Base-by-base conservation (phyloP, 2,888 invertebrate species). In the Eilema depressum region DNA sequence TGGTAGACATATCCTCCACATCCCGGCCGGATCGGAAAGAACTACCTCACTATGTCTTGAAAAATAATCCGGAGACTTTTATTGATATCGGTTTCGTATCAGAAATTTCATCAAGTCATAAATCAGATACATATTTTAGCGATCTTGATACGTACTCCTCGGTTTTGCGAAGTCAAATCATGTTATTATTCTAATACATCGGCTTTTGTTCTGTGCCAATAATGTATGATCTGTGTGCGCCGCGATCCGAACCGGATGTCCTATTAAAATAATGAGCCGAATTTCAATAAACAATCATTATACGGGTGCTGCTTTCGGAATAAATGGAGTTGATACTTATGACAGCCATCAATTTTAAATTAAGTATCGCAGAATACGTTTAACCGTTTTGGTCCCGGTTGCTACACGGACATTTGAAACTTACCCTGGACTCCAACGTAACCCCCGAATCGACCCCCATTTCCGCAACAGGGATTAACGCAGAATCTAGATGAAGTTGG, bases 211-310 rank as follows among this genome's bases (percentile, higher is more conserved):
- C 74, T 77, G 83, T 85, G 85, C 80, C 84, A 86, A 86, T 89
- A 89, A 81, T 78, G 81, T 66, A 77, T 76, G 84, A 85, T 86
- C 83, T 84, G 79, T 77, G 80, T 80, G 75, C 84, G 85, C 87
- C 81, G 80, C 83, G 85, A 87, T 86, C 82, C 78, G 79, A n/a
- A 88, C 92, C 92, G 93, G 93, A 93, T 93, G 92, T 93, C 88
- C 91, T 93, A 94, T 94, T 95, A 94, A 93, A 94, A 92, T 94
- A 94, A 94, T 94, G 85, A 90, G 82, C 25, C 86, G 89, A 89
- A 89, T 92, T 93, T 92, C 93, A 94, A 92, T 93, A 92, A 93
- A 89, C 91, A 89, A 83, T 84, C 90, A 89, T 92, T 91, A 91
- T 88, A 84, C 86, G 86, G 87, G 79, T 76, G 82, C 83, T 85